A percentile compares a stretch with the other conserved stretches of the same genome.
Evolutionary conservation across 2,888 invertebrate genomes (phyloP).

Genomic region (Trissolcus brochymenae): DNA sequence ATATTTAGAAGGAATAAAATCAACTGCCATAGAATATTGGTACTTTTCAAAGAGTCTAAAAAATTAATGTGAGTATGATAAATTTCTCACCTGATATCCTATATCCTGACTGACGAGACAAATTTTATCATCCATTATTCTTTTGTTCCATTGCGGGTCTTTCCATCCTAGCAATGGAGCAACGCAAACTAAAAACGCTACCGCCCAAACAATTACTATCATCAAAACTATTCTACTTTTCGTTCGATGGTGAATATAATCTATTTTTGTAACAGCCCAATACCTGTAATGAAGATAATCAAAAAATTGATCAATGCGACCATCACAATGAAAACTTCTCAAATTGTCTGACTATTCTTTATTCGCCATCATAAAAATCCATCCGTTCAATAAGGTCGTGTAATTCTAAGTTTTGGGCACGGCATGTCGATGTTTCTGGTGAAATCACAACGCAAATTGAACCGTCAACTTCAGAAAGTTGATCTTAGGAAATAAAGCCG

Average conservation of each 20-base stretch:
- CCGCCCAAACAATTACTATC: constrained; percentile 90
- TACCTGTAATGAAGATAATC: constrained; percentile 79
- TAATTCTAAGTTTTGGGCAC: too few relatives aligned
- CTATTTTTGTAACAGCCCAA: constrained; percentile 94
- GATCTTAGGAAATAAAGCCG: too few relatives aligned
- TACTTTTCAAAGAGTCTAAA: too few relatives aligned
- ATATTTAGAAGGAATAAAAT: too few relatives aligned
- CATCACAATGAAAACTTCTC: too few relatives aligned
- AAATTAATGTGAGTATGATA: not conserved
- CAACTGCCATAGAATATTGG: too few relatives aligned
- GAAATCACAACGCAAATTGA: too few relatives aligned
- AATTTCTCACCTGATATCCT: constrained; percentile 78
- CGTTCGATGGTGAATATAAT: constrained; percentile 91
- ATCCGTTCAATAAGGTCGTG: too few relatives aligned
- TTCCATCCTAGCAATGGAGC: constrained; percentile 93
- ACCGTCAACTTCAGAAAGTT: too few relatives aligned
- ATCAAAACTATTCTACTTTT: constrained; percentile 86
- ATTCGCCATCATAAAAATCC: too few relatives aligned
- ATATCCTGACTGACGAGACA: constrained; percentile 91
- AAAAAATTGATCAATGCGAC: too few relatives aligned
- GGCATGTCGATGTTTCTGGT: not conserved
- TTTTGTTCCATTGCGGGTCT: constrained; percentile 80
- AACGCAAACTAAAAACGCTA: constrained; percentile 89
- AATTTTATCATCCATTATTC: constrained; percentile 81
- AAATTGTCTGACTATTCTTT: too few relatives aligned